These are phyloP conservation scores for Archips crataeganus DNA, from an alignment of 2,888 invertebrate species.

Conservation along the genomic window DNA sequence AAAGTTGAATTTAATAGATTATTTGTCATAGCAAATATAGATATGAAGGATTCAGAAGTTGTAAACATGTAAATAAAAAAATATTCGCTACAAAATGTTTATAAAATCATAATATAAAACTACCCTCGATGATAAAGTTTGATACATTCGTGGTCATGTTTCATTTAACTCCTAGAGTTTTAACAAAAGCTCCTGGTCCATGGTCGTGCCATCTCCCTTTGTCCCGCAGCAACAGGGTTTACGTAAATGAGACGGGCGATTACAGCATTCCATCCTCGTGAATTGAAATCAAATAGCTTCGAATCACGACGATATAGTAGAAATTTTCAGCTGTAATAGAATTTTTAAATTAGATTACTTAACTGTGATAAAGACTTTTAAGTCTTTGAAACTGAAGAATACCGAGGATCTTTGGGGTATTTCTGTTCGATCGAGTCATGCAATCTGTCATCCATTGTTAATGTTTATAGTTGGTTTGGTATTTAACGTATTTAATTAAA, in stretches of 20 bases:
- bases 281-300: constrained; percentile 78
- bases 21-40: constrained; percentile 10
- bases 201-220: constrained; percentile 7
- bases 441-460: too few species aligned
- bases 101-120: constrained; percentile 23
- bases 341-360: background rate
- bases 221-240: background rate
- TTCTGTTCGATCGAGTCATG: too few species aligned
- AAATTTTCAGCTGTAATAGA: constrained; percentile 74
- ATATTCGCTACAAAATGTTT: background rate
- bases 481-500: too few species aligned
- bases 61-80: constrained; percentile 25
- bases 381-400: too few species aligned
- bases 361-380: too few species aligned
- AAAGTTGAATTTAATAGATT: constrained; percentile 2
- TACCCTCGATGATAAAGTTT: background rate
- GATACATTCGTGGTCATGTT: constrained; percentile 18
- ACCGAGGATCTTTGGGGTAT: too few species aligned
- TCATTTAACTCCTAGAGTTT: constrained; percentile 17
- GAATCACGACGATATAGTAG: constrained; percentile 77
- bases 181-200: constrained; percentile 36
- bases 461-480: too few species aligned
- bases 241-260: constrained; percentile 33
- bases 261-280: constrained; percentile 79
- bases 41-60: constrained; percentile 12